Conservation (phyloP, 2,113 vertebrate species). For the Neotoma lepida region DNA sequence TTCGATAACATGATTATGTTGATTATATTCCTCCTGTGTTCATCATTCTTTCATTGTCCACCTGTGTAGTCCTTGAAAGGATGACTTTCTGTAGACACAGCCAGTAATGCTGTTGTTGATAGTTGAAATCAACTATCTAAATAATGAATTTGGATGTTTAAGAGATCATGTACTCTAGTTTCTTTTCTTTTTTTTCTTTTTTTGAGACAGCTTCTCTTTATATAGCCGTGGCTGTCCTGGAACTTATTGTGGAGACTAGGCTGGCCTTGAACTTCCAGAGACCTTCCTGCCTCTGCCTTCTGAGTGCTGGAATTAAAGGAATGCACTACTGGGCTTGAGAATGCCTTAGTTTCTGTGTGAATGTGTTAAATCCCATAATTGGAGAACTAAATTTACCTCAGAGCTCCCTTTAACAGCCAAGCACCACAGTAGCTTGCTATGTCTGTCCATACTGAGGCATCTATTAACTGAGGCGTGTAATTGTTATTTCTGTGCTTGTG, state of each 20-base stretch:
- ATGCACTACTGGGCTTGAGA: neutral
- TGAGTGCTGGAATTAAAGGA: neutral
- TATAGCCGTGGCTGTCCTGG: neutral
- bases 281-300: neutral
- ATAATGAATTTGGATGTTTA: neutral
- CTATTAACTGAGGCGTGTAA: neutral
- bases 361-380: slow-evolving; percentile 12
- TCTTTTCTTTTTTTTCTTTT: neutral
- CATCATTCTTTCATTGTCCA: neutral
- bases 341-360: neutral
- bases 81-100: neutral
- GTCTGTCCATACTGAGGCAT: neutral
- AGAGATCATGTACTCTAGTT: neutral
- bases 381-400: slow-evolving; percentile 32
- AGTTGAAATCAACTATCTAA: neutral
- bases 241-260: neutral
- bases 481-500: neutral
- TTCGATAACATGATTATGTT: slow-evolving; percentile 41
- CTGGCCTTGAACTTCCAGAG: neutral
- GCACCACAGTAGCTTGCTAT: neutral
- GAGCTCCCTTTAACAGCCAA: neutral
- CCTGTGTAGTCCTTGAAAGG: neutral
- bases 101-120: neutral
- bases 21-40: neutral
- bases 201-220: neutral